phyloP scores from a whole-genome alignment of 2,797 vertebrate genomes.

The Acrocephalus scirpaceus region DNA sequence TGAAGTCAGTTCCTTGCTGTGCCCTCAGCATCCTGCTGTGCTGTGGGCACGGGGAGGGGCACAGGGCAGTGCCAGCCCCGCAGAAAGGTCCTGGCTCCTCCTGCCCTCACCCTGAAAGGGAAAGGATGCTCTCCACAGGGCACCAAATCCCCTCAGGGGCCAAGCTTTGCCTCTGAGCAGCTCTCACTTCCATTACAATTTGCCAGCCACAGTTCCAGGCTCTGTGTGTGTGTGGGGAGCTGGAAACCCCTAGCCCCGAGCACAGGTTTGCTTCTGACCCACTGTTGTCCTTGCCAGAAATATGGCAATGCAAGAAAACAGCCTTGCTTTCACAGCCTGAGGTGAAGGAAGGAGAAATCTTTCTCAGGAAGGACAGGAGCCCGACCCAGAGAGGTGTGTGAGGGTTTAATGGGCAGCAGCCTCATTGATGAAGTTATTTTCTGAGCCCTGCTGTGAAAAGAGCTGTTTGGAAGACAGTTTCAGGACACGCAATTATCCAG shows the following conservation, averaged over 20 bases:
- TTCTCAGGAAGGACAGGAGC: neutral
- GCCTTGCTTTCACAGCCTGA: neutral
- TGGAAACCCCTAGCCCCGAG: neutral
- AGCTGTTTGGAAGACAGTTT: slow-evolving; percentile 62
- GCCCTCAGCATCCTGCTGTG: neutral
- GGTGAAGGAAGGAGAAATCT: neutral
- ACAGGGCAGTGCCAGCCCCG: neutral
- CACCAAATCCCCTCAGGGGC: neutral
- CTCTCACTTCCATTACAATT: neutral
- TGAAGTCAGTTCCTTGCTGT: neutral
- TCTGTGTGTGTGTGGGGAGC: neutral
- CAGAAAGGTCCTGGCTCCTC: neutral
- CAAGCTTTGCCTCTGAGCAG: neutral
- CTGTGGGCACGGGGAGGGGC: neutral
- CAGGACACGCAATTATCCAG: slow-evolving; percentile 62
- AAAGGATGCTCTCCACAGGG: neutral
- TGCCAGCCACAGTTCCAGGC: neutral
- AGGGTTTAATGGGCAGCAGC: slow-evolving; percentile 39
- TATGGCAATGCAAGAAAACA: neutral
- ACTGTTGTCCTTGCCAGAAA: neutral
- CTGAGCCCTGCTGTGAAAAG: slow-evolving; percentile 53
- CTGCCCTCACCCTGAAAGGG: neutral
- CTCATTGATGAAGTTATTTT: slow-evolving; percentile 65
- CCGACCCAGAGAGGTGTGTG: neutral
- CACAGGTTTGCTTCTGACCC: neutral